phyloP scores from a whole-genome alignment of 2,888 invertebrate genomes.

The Mechanitis mazaeus region DNA sequence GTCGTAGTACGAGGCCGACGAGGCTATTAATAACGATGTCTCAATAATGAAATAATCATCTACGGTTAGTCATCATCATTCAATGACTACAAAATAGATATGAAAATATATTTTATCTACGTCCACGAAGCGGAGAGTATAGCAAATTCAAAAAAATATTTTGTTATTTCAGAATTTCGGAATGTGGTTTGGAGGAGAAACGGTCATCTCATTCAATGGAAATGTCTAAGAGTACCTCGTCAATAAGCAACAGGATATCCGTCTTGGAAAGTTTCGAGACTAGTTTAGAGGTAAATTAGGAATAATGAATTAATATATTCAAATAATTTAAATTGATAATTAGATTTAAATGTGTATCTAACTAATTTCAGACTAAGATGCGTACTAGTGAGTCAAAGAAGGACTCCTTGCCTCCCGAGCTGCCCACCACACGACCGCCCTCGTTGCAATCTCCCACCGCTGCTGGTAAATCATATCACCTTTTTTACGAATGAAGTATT shows the following conservation, averaged over 20 bases:
- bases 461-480: slow-evolving; percentile 45
- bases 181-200: slow-evolving; percentile 65
- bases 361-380: slow-evolving; percentile 48
- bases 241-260: slow-evolving; percentile 66
- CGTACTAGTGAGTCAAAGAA: slow-evolving; percentile 53
- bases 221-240: slow-evolving; percentile 73
- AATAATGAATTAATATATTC: background rate
- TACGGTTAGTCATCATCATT: background rate
- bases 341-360: slow-evolving; percentile 5
- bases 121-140: background rate
- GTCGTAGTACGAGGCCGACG: slow-evolving; percentile 1
- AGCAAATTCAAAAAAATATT: slow-evolving; percentile 9
- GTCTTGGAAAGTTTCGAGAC: slow-evolving; percentile 60
- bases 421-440: slow-evolving; percentile 35
- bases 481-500: background rate
- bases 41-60: slow-evolving; percentile 1
- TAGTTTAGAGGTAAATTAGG: slow-evolving; percentile 28
- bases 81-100: background rate
- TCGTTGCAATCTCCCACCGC: slow-evolving; percentile 64
- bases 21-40: slow-evolving; percentile 3
- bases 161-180: slow-evolving; percentile 50
- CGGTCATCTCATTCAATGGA: slow-evolving; percentile 66
- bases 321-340: background rate
- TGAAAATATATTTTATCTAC: background rate
- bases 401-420: slow-evolving; percentile 39